A percentile compares a stretch with the other conserved stretches of the same genome.
Evolutionary conservation across 1,140 invertebrate genomes (phyloP).

Genomic region (Lycorma delicatula): DNA sequence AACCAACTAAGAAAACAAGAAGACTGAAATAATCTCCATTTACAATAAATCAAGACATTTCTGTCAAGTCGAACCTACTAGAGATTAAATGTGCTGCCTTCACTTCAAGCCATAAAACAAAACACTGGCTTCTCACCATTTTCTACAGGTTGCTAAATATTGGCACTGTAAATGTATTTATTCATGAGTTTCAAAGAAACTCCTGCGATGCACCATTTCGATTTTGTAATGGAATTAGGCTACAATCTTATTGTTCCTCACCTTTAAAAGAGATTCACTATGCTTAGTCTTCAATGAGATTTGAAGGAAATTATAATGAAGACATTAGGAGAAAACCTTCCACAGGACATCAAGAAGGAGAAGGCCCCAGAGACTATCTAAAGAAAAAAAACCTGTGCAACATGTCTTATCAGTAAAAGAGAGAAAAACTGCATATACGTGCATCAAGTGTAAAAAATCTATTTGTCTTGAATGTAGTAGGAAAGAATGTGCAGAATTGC

Average conservation of each 20-base stretch:
- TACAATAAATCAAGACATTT: slow-evolving; percentile 35
- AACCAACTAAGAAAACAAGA: slow-evolving; percentile 24
- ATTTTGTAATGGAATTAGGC: slow-evolving; percentile 26
- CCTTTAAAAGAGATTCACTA: slow-evolving; percentile 28
- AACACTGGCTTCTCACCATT: slow-evolving; percentile 32
- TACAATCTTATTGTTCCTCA: slow-evolving; percentile 16
- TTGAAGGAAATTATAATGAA: slow-evolving; percentile 1
- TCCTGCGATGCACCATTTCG: slow-evolving; percentile 12
- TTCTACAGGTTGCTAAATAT: slow-evolving; percentile 31
- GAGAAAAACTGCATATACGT: slow-evolving; percentile 1
- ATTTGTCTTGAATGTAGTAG: slow-evolving; percentile 15
- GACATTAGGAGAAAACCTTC: slow-evolving; percentile 3
- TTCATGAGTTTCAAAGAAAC: slow-evolving; percentile 12
- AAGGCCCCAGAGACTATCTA: neutral
- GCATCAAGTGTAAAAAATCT: slow-evolving; percentile 1
- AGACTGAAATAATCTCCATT: slow-evolving; percentile 30
- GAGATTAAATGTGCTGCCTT: slow-evolving; percentile 31
- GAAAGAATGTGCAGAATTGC: slow-evolving; percentile 8
- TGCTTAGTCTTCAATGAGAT: slow-evolving; percentile 4
- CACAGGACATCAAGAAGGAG: neutral
- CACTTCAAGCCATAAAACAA: slow-evolving; percentile 22
- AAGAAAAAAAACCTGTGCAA: slow-evolving; percentile 10
- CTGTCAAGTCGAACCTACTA: slow-evolving; percentile 31
- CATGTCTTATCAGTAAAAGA: neutral
- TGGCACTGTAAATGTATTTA: slow-evolving; percentile 12